Conservation (phyloP, 2,888 invertebrate genomes). For the Pseudanteris insignis region DNA sequence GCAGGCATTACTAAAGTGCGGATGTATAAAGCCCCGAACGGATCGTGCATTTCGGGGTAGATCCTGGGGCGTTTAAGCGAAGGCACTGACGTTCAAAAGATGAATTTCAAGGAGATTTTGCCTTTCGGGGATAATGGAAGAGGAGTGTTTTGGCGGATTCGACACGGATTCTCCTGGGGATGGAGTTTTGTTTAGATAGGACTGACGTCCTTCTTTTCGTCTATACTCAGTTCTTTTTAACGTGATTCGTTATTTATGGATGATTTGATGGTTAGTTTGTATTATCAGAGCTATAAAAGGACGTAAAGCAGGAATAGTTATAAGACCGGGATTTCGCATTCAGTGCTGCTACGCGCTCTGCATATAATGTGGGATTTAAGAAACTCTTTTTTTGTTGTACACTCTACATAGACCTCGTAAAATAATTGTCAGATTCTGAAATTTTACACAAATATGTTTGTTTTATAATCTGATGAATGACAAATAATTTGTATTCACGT, state of each 20-base stretch:
- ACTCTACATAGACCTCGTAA: no score
- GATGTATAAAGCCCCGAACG: conserved; percentile 40
- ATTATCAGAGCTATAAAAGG: conserved; percentile 12
- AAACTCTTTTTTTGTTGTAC: no score
- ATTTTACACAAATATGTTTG: no score
- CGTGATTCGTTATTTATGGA: conserved; percentile 25
- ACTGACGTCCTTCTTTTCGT: conserved; percentile 1
- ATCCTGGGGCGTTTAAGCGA: conserved; percentile 37
- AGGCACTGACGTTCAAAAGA: conserved; percentile 43
- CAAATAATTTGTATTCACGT: no score
- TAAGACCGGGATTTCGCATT: background rate
- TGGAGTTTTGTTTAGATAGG: conserved; percentile 32
- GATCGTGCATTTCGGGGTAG: conserved; percentile 39
- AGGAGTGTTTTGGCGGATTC: conserved; percentile 41
- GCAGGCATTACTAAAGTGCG: conserved; percentile 34
- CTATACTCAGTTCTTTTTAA: conserved; percentile 6
- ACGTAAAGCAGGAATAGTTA: background rate
- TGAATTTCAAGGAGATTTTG: conserved; percentile 44
- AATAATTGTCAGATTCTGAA: no score
- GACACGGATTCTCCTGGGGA: conserved; percentile 27
- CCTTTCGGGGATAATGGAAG: conserved; percentile 41
- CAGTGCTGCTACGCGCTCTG: background rate
- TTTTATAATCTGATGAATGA: no score
- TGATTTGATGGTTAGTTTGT: conserved; percentile 25
- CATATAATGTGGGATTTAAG: no score